Evolutionary conservation across 2,888 invertebrate species (phyloP), one percentile per base, ranked within the genome.

Genomic region (Dryomyza anilis): DNA sequence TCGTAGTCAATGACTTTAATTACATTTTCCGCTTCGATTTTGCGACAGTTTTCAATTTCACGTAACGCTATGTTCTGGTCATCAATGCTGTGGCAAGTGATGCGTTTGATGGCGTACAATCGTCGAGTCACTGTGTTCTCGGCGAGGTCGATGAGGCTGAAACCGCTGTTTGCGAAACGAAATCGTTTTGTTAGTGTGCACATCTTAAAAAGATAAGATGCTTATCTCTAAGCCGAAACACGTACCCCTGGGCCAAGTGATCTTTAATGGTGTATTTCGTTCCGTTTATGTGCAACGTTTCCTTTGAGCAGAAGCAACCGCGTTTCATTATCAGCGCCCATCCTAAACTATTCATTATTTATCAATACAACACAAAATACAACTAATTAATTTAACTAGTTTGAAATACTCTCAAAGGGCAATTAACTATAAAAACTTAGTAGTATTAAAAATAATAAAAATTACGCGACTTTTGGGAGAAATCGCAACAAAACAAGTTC

Each of bases 61-160:
- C 87, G 86, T 75, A 89, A 77, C 0, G 92, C 92, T 67, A 85
- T 80, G 76, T 87, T 87, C 78, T 93, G 91, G 79, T 94, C 94
- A 70, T 91, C 90, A 65, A 87, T 85, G 67, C 90, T 89, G 81
- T 94, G 93, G 75, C 93, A 93, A n/a, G 87, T 86, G 65, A 94
- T 91, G 73, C 91, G 86, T 83, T 94, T 94, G 50, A 94, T 83
- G 6, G 93, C 94, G 83, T 87, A 93, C 69, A 86, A 84, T 70
- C 88, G 88, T 72, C 87, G 88, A 4, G 88, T 89, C 33, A 85
- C 72, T 1, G 84, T 77, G 76, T 92, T 90, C 81, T 93, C 91
- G 0, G 91, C 89, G 70, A 94, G 84, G 75, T 91, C 90, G 58
- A 94, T 91, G 55, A 89, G 87, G 76, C 93, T 93, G 79, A 94